phyloP scores from a whole-genome alignment of 2,113 vertebrate species.

The Caranx ignobilis region DNA sequence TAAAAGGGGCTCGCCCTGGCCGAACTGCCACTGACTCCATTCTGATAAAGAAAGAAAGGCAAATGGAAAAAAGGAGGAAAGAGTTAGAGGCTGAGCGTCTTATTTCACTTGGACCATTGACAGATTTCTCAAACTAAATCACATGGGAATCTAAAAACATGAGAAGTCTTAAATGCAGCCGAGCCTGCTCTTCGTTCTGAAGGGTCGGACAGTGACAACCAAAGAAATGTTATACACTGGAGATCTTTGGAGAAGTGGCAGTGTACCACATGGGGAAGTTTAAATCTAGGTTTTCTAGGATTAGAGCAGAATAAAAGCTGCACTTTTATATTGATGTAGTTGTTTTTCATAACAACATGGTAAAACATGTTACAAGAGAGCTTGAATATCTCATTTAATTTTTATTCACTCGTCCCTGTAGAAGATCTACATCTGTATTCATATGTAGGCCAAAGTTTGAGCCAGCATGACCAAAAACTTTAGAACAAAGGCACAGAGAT shows the following conservation, averaged over 20 bases:
- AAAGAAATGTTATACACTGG: not conserved
- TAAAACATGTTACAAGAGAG: too few relatives aligned
- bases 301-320: too few relatives aligned
- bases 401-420: too few relatives aligned
- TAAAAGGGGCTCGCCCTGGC: conserved; percentile 52
- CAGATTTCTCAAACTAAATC: not conserved
- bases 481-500: not conserved
- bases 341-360: not conserved
- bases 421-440: not conserved
- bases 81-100: not conserved
- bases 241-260: too few relatives aligned
- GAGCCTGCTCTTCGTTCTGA: conserved; percentile 5
- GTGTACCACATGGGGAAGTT: too few relatives aligned
- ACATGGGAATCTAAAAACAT: not conserved
- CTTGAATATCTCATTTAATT: too few relatives aligned
- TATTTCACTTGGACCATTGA: not conserved
- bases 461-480: not conserved
- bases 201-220: conserved; percentile 1
- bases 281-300: too few relatives aligned
- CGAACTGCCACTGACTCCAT: conserved; percentile 1
- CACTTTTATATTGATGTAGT: not conserved
- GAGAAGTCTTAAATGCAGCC: not conserved
- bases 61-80: not conserved
- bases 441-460: not conserved
- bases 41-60: conserved; percentile 17